phyloP scores from a whole-genome alignment of 2,888 invertebrate genomes.

The Torymus tubicola region DNA sequence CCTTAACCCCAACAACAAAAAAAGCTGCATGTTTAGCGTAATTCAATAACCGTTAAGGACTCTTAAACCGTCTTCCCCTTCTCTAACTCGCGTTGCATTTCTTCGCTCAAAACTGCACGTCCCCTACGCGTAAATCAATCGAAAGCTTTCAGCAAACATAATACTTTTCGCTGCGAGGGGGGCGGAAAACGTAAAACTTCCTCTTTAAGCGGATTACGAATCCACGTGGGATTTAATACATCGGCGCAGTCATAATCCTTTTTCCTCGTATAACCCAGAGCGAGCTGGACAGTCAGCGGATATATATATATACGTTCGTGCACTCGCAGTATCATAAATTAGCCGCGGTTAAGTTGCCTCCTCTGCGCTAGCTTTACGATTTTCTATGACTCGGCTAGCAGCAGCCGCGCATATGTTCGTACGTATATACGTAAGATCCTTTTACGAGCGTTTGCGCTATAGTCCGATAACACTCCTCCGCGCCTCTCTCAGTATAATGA shows the following conservation, averaged over 20 bases:
- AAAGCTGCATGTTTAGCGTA: too few relatives aligned
- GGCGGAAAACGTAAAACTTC: conserved; percentile 11
- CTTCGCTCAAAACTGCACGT: too few relatives aligned
- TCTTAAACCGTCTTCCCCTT: too few relatives aligned
- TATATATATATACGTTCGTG: neutral
- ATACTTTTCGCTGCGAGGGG: too few relatives aligned
- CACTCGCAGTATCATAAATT: conserved; percentile 34
- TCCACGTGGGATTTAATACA: conserved; percentile 25
- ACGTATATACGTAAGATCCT: neutral
- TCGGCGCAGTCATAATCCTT: conserved; percentile 17
- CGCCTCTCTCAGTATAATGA: neutral
- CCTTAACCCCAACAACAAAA: too few relatives aligned
- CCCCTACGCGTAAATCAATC: too few relatives aligned
- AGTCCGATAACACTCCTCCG: neutral
- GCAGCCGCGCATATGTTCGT: neutral
- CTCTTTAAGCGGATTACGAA: conserved; percentile 36
- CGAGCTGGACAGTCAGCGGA: neutral
- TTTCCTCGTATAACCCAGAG: neutral
- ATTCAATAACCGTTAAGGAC: too few relatives aligned
- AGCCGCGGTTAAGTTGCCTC: conserved; percentile 21
- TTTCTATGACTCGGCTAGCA: conserved; percentile 31
- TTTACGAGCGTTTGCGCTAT: conserved; percentile 5
- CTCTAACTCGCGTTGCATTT: too few relatives aligned
- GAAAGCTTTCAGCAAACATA: too few relatives aligned
- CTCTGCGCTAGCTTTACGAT: conserved; percentile 21